phyloP scores from a whole-genome alignment of 1,140 invertebrate genomes.

The Protaetia brevitarsis region DNA sequence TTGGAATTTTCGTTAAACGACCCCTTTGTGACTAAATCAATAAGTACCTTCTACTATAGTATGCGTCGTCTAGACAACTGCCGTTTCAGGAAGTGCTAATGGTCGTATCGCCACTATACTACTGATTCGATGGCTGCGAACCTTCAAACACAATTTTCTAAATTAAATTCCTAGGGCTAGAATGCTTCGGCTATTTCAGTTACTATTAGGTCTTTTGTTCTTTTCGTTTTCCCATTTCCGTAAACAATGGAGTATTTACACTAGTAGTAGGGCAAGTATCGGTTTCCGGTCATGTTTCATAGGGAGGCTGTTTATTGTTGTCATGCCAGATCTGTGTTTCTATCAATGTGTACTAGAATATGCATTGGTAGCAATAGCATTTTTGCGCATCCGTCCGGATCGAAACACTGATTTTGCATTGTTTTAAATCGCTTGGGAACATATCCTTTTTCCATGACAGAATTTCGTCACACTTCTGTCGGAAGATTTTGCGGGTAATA shows the following conservation, averaged over 20 bases:
- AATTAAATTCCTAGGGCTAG: slow-evolving; percentile 1
- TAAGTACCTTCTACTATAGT: background rate
- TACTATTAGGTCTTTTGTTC: background rate
- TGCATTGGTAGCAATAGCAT: too few species aligned
- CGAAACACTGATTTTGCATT: too few species aligned
- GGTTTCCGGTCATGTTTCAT: slow-evolving; percentile 11
- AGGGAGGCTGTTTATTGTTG: background rate
- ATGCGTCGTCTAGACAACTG: slow-evolving; percentile 13
- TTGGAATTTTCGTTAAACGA: slow-evolving; percentile 1
- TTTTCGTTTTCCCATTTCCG: background rate
- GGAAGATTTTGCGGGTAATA: too few species aligned
- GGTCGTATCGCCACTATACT: background rate
- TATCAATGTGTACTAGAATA: too few species aligned
- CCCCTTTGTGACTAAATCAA: slow-evolving; percentile 1
- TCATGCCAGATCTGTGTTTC: background rate
- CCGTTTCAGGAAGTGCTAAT: background rate
- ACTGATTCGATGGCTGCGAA: background rate
- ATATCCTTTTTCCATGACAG: too few species aligned
- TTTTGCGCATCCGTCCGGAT: too few species aligned
- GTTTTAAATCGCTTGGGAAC: too few species aligned
- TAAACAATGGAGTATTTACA: slow-evolving; percentile 15
- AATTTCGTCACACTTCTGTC: too few species aligned
- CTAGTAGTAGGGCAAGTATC: background rate
- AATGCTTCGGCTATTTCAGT: background rate
- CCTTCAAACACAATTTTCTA: background rate